A percentile compares a stretch with the other conserved stretches of the same genome.
Evolutionary conservation across 2,888 invertebrate species (phyloP).

Genomic region (Epinotia nisella): DNA sequence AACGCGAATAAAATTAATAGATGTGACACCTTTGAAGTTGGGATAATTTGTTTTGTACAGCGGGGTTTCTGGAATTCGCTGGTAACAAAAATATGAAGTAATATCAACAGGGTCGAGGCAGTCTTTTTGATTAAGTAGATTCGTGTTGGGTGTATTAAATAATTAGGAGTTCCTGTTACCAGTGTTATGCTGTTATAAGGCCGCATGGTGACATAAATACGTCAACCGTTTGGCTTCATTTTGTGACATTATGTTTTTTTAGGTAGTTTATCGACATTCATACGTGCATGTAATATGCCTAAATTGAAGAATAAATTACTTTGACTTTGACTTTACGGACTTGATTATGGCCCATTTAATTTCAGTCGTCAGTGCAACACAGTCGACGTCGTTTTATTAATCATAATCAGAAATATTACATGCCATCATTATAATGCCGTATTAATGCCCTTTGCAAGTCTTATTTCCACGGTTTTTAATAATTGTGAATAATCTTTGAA

Average conservation of each 20-base stretch:
- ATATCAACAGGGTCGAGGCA: not conserved
- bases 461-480: too few relatives aligned
- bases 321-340: too few relatives aligned
- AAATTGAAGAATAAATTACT: too few relatives aligned
- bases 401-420: not conserved
- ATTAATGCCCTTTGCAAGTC: too few relatives aligned
- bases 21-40: slow-evolving; percentile 44
- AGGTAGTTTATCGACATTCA: too few relatives aligned
- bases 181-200: not conserved
- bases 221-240: too few relatives aligned
- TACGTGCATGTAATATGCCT: too few relatives aligned
- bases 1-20: slow-evolving; percentile 45
- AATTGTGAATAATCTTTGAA: not conserved
- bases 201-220: too few relatives aligned
- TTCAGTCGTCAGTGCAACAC: too few relatives aligned
- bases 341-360: too few relatives aligned
- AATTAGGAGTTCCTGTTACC: not conserved
- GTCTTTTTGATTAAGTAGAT: slow-evolving; percentile 9
- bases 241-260: too few relatives aligned
- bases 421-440: not conserved
- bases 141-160: not conserved
- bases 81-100: slow-evolving; percentile 9
- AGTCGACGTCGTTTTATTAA: too few relatives aligned
- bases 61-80: slow-evolving; percentile 21
- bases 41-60: slow-evolving; percentile 40